Evolutionary conservation across 2,113 vertebrate genomes (phyloP).

Genomic region (Jaculus jaculus): DNA sequence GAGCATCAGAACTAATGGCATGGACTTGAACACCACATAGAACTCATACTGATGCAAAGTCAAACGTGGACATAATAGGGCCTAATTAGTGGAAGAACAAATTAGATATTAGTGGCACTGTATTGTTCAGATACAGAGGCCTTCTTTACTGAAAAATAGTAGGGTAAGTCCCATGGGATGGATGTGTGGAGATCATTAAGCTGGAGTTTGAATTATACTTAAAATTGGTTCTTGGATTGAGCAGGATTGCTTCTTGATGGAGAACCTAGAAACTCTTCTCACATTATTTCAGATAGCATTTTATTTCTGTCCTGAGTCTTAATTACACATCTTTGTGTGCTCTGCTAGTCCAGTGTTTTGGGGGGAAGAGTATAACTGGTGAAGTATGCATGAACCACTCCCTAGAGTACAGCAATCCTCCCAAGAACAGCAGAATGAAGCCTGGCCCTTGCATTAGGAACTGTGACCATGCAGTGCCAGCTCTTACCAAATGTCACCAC

Average conservation of each 20-base stretch:
- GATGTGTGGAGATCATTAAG: background rate
- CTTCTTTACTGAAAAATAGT: background rate
- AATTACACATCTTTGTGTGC: background rate
- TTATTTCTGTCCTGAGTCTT: background rate
- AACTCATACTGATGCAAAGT: background rate
- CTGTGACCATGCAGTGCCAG: background rate
- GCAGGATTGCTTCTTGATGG: background rate
- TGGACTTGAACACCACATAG: background rate
- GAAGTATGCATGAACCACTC: background rate
- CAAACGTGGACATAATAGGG: background rate
- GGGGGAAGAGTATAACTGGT: background rate
- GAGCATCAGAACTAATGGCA: background rate
- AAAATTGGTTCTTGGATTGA: background rate
- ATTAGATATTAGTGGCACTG: background rate
- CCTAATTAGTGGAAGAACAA: background rate
- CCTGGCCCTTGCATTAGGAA: background rate
- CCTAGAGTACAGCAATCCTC: background rate
- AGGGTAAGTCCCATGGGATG: background rate
- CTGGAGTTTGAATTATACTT: background rate
- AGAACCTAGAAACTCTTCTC: background rate
- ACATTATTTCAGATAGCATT: background rate
- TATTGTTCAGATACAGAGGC: background rate
- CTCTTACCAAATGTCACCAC: background rate
- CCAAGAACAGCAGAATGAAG: background rate
- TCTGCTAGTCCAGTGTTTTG: background rate